Evolutionary conservation across 2,888 invertebrate species (phyloP).

Genomic region (Crepidodera aurea): DNA sequence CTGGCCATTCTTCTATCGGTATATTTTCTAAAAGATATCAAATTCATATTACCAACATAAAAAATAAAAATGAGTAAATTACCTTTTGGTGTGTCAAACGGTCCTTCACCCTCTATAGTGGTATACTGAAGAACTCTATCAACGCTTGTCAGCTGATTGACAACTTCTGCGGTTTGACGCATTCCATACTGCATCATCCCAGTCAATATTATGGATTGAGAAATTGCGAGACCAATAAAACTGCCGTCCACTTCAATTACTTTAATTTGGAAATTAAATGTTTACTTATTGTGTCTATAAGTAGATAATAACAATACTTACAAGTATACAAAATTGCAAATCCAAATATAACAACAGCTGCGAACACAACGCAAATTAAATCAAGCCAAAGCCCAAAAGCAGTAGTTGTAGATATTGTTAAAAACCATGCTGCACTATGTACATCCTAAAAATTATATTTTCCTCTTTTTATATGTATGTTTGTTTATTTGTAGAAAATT

Average conservation of each 20-base stretch:
- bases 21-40: conserved; percentile 10
- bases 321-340: conserved; percentile 60
- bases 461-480: too few species aligned
- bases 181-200: conserved; percentile 86
- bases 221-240: conserved; percentile 52
- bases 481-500: too few species aligned
- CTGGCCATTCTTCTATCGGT: conserved; percentile 69
- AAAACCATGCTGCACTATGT: conserved; percentile 71
- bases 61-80: conserved; percentile 57
- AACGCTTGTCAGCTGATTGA: conserved; percentile 79
- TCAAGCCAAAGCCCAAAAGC: conserved; percentile 74
- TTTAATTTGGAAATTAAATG: conserved; percentile 12
- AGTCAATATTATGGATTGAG: conserved; percentile 37
- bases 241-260: conserved; percentile 45
- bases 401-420: conserved; percentile 67
- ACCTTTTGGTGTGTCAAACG: conserved; percentile 64
- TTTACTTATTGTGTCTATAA: too few species aligned
- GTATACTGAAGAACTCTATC: conserved; percentile 80
- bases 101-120: conserved; percentile 73
- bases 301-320: too few species aligned
- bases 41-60: neutral
- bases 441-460: conserved; percentile 53
- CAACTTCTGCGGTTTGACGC: conserved; percentile 79
- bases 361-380: conserved; percentile 67
- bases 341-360: conserved; percentile 68